Evolutionary conservation across 2,888 invertebrate genomes (phyloP), one percentile per base, ranked within the genome.

Genomic region (Melinopterus prodromus): DNA sequence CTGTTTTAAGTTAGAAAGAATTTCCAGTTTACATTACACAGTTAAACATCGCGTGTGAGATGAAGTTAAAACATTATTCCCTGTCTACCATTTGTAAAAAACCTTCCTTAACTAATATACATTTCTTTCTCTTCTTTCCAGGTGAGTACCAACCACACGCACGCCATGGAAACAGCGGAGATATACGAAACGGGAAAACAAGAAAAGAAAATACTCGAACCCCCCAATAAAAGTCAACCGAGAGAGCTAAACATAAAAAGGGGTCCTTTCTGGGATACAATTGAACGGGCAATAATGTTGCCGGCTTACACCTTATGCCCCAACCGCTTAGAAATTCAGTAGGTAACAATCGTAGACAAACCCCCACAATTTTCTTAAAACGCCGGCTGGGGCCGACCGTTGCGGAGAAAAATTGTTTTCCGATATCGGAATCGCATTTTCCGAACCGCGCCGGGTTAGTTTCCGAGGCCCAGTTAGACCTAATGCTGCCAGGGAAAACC

Each of bases 391-490:
- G 84, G 83, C 84, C 85, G 86, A 84, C 85, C 85, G 80, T 69
- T 83, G 83, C 84, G 84, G 85, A 88, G 89, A 90, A 89, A 90
- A 90, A 90, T 90, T 89, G 90, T 89, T 90, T 90, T 90, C 89
- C 90, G 88, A 90, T 90, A 90, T 90, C 89, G 88, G 84, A 86
- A 87, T 86, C 86, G 83, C 87, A 86, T 87, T 53, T 53, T 4
- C 53, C 53, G 53, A 53, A 12, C 53, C 12, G 12, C 5, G 53
- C 53, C 53, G 5, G 53, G 53, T 53, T 53, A 53, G 2, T 2
- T 53, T 6, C 12, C 12, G 53, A 53, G 5, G 53, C 53, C 53
- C 53, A 53, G 53, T 53, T 53, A 12, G 53, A 53, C 53, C 53
- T 53, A 53, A 1, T 53, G 12, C 53, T 53, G 5, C 53, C 53